Percentiles rank a stretch among this genome's conserved stretches.
These are phyloP conservation scores for Ostrea edulis DNA, from an alignment of 1,140 invertebrate genomes.

Conservation along the genomic window DNA sequence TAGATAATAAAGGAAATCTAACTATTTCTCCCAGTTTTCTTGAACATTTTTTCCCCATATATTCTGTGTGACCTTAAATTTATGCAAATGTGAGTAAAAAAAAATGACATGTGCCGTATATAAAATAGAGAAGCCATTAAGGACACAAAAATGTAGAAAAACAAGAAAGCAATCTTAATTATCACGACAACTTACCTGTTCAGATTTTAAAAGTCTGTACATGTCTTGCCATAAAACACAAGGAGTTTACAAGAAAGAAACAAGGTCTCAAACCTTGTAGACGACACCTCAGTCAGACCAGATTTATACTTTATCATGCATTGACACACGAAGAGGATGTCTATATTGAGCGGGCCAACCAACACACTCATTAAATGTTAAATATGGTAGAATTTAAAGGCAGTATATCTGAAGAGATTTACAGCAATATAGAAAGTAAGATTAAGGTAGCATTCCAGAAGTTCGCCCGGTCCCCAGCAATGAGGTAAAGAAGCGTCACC, in stretches of 20 bases:
- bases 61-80: background rate
- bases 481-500: background rate
- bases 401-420: conserved; percentile 17
- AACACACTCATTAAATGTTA: conserved; percentile 19
- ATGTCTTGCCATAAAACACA: background rate
- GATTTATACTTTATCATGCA: conserved; percentile 26
- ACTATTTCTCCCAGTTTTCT: background rate
- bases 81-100: background rate
- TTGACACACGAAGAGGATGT: conserved; percentile 14
- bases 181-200: conserved; percentile 10
- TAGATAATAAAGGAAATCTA: background rate
- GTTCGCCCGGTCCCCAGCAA: background rate
- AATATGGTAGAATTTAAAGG: conserved; percentile 25
- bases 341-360: background rate
- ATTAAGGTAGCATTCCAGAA: background rate
- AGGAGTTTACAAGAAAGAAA: conserved; percentile 9
- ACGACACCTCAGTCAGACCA: background rate
- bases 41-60: background rate
- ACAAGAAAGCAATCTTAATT: background rate
- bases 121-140: background rate
- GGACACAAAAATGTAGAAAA: background rate
- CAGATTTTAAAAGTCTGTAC: background rate
- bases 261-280: background rate
- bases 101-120: background rate
- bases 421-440: background rate